Conservation (phyloP, 2,113 vertebrate species). For the Colossoma macropomum region DNA sequence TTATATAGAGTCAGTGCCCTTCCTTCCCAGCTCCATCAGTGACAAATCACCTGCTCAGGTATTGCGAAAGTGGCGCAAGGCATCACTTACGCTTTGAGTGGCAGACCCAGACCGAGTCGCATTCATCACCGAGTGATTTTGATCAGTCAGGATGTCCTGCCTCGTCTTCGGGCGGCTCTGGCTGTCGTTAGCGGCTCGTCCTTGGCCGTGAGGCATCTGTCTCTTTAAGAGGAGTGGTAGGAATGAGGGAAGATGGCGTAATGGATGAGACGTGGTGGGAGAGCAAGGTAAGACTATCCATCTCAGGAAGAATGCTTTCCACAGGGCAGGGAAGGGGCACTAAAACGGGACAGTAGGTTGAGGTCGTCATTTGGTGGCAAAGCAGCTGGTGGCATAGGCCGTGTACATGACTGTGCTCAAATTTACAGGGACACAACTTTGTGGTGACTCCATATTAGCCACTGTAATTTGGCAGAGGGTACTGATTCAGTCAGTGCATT, state of each 20-base stretch:
- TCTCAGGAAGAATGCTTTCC: slow-evolving; percentile 59
- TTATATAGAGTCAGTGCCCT: slow-evolving; percentile 11
- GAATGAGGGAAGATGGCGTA: slow-evolving; percentile 74
- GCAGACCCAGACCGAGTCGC: slow-evolving; percentile 9
- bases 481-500: too few species aligned
- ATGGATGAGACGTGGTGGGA: slow-evolving; percentile 70
- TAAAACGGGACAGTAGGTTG: not conserved
- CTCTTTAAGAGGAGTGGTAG: slow-evolving; percentile 67
- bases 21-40: slow-evolving; percentile 32
- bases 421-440: not conserved
- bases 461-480: too few species aligned
- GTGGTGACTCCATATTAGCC: too few species aligned
- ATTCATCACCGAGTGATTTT: slow-evolving; percentile 47
- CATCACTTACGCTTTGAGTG: slow-evolving; percentile 32
- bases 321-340: slow-evolving; percentile 41
- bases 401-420: not conserved
- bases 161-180: slow-evolving; percentile 57
- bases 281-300: slow-evolving; percentile 74
- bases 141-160: slow-evolving; percentile 51
- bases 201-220: slow-evolving; percentile 72
- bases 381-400: not conserved
- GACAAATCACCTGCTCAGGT: slow-evolving; percentile 30
- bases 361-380: not conserved
- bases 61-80: not conserved
- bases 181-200: slow-evolving; percentile 72